Evolutionary conservation across 2,113 vertebrate species (phyloP), one percentile per base, ranked within the genome.

Genomic region (Chloroceryle aenea): DNA sequence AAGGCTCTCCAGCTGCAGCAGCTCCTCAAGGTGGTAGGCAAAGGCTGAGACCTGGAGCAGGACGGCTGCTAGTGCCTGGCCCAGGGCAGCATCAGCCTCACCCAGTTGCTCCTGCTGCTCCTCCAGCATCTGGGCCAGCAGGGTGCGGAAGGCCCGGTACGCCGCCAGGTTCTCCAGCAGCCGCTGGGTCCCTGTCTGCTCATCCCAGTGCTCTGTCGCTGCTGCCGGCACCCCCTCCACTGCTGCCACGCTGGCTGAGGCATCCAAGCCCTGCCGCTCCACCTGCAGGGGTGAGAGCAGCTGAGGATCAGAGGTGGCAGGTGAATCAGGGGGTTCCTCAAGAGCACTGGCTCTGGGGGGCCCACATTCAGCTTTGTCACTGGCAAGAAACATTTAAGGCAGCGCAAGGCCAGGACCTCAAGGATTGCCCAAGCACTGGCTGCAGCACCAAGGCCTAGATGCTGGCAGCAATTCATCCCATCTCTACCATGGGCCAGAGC

Each of bases 11-110:
- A 98, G 89, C 36, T 43, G 91, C 9, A 98, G 97, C 73, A 98
- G 67, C 96, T 98, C 97, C 82, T 98, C 97, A 3, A 98, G 90
- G 87, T 98, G 98, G 79, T 97, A 97, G 92, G 93, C 13, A 1
- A 98, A 97, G 85, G 98, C 97, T 1, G 97, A 94, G 42, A 98
- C 98, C 48, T 98, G 98, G 15, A 98, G 97, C 29, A 97, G 91
- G 13, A 98, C 59, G 0, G 96, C 85, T 0, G 95, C 96, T 55
- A 98, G 97, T 0, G 97, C 97, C 40, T 63, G 95, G 69, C 97
- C 97, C 91, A 98, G 97, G 47, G 92, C 89, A 1, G 73, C 25
- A 4, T 97, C 96, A 0, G 86, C 29, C 2, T 98, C 97, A 2
- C 97, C 97, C 29, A 98, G 92, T 80, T 96, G 95, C 10, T 96